A percentile compares a stretch with the other conserved stretches of the same genome.
Evolutionary conservation across 2,797 vertebrate genomes (phyloP).

Genomic region (Gastrophryne carolinensis): DNA sequence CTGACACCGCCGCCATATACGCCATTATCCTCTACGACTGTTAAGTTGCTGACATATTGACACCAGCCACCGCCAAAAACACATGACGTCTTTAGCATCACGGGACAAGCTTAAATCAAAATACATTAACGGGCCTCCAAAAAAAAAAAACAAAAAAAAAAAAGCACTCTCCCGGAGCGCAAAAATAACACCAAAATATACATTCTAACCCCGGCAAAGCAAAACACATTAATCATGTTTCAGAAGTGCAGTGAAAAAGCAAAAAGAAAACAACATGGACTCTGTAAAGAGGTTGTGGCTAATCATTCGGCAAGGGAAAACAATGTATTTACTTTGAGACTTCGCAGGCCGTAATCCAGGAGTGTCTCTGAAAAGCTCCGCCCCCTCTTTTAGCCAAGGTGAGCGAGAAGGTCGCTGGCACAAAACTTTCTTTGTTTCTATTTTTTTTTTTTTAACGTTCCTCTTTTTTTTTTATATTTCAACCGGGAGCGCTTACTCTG

Average conservation of each 20-base stretch:
- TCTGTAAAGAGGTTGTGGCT: background rate
- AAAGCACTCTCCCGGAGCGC: background rate
- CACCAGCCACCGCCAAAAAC: background rate
- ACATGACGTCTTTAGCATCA: background rate
- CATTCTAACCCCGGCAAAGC: background rate
- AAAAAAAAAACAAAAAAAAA: background rate
- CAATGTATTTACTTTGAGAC: conserved; percentile 32
- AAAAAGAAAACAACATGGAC: conserved; percentile 25
- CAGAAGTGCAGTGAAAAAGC: background rate
- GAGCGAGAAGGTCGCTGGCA: conserved; percentile 33
- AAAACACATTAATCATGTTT: conserved; percentile 38
- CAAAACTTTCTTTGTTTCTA: conserved; percentile 36
- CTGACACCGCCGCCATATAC: too few relatives aligned
- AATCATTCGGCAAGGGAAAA: conserved; percentile 23
- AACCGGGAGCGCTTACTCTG: conserved; percentile 34
- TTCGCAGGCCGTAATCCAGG: conserved; percentile 21
- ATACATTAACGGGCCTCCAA: background rate
- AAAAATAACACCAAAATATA: conserved; percentile 5
- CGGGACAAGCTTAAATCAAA: background rate
- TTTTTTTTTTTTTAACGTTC: background rate
- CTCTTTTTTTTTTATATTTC: background rate
- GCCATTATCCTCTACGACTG: too few relatives aligned
- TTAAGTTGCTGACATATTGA: background rate
- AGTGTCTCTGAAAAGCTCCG: conserved; percentile 32
- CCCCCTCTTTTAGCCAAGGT: conserved; percentile 34